Percentiles rank a stretch among this genome's conserved stretches.
Conservation (phyloP, 2,888 invertebrate species). For the Peribatodes rhomboidaria region DNA sequence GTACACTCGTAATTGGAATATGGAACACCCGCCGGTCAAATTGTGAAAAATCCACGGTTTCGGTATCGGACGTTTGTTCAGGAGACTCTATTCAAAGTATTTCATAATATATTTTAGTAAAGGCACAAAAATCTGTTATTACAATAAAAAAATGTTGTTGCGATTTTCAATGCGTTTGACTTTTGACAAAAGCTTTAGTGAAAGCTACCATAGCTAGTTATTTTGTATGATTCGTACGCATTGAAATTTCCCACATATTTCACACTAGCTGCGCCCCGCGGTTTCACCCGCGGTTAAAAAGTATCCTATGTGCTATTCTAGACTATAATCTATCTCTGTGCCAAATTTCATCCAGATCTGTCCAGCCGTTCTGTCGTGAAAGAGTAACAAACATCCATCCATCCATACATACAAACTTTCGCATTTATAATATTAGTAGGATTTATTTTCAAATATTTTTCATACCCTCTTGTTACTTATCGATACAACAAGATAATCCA, state of each 20-base stretch:
- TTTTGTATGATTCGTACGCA: not conserved
- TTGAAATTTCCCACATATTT: not conserved
- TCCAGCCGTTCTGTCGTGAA: too few species aligned
- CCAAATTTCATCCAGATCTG: too few species aligned
- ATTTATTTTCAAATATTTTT: constrained; percentile 30
- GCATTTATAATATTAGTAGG: not conserved
- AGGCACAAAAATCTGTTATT: not conserved
- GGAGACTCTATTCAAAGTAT: constrained; percentile 56
- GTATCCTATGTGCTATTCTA: too few species aligned
- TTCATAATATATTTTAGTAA: not conserved
- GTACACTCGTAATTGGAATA: constrained; percentile 71
- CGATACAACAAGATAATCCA: constrained; percentile 76
- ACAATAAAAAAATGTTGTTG: not conserved
- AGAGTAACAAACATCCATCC: too few species aligned
- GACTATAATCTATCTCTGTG: too few species aligned
- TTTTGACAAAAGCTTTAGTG: not conserved
- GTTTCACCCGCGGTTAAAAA: too few species aligned
- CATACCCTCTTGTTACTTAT: constrained; percentile 52
- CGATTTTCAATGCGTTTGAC: not conserved
- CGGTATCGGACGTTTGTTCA: constrained; percentile 56
- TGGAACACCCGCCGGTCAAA: constrained; percentile 67
- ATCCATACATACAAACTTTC: too few species aligned
- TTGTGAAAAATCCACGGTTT: constrained; percentile 58
- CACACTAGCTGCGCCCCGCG: too few species aligned
- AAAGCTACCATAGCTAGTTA: not conserved